Conservation (phyloP, 2,888 invertebrate genomes). For the Harpalus rubripes region DNA sequence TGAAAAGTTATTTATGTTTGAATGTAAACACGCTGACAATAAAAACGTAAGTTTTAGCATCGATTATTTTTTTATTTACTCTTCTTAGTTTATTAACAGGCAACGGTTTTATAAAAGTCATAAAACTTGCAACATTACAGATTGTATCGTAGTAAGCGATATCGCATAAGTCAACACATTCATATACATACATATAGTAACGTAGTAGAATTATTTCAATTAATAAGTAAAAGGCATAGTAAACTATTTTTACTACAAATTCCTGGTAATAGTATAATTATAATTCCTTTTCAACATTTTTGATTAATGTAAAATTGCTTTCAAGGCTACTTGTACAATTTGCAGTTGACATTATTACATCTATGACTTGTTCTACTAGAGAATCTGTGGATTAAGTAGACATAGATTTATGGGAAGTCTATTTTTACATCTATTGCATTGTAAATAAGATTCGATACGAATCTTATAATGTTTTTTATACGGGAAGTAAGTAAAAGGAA, state of each 20-base stretch:
- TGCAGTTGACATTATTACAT: background rate
- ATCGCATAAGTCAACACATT: background rate
- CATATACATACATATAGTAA: background rate
- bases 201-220: background rate
- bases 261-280: background rate
- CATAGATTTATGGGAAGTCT: background rate
- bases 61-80: too few relatives aligned
- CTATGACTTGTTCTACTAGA: background rate
- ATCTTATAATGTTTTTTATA: background rate
- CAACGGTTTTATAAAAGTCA: too few relatives aligned
- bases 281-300: background rate
- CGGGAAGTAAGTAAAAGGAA: background rate
- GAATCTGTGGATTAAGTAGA: background rate
- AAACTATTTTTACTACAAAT: background rate
- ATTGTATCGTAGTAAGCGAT: background rate
- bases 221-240: conserved; percentile 3
- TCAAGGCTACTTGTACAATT: background rate
- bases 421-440: background rate
- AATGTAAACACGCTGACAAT: too few relatives aligned
- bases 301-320: background rate
- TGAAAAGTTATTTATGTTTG: too few relatives aligned
- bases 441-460: background rate
- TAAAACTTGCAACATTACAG: background rate
- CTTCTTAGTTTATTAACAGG: too few relatives aligned
- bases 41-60: too few relatives aligned